Evolutionary conservation across 2,797 vertebrate species (phyloP).

Genomic region (Psittacula derbiana): DNA sequence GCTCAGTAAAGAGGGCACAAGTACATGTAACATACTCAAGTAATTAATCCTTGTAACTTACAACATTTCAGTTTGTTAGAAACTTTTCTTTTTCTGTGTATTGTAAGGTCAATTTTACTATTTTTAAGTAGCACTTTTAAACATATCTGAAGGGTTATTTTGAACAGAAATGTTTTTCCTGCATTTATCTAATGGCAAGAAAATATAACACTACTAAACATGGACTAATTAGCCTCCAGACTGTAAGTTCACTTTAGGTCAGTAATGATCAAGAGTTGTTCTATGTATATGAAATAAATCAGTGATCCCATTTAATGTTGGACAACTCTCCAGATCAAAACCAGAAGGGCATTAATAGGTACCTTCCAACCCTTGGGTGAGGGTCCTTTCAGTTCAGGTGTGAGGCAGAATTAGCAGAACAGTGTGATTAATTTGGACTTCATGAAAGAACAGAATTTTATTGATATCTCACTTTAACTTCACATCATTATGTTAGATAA

Average conservation of each 20-base stretch:
- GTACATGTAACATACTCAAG: background rate
- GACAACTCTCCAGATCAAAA: background rate
- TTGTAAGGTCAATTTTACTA: constrained; percentile 25
- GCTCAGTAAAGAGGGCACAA: background rate
- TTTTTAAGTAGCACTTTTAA: constrained; percentile 61
- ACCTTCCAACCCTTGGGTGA: background rate
- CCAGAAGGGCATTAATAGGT: constrained; percentile 57
- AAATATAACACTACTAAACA: constrained; percentile 4
- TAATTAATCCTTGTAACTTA: constrained; percentile 14
- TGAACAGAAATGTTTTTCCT: background rate
- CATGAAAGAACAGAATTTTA: background rate
- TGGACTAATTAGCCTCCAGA: background rate
- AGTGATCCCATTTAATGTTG: background rate
- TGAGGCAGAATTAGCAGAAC: background rate
- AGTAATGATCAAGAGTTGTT: constrained; percentile 41
- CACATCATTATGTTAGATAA: background rate
- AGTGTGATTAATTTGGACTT: background rate
- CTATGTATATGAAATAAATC: background rate
- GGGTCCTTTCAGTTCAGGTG: constrained; percentile 10
- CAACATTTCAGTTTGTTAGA: constrained; percentile 53
- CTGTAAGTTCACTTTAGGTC: constrained; percentile 44
- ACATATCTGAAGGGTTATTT: constrained; percentile 46
- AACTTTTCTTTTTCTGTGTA: background rate
- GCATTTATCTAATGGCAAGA: background rate
- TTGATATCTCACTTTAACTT: background rate